Evolutionary conservation across 2,113 vertebrate genomes (phyloP), one percentile per base, ranked within the genome.

Genomic region (Megaceryle maxima): DNA sequence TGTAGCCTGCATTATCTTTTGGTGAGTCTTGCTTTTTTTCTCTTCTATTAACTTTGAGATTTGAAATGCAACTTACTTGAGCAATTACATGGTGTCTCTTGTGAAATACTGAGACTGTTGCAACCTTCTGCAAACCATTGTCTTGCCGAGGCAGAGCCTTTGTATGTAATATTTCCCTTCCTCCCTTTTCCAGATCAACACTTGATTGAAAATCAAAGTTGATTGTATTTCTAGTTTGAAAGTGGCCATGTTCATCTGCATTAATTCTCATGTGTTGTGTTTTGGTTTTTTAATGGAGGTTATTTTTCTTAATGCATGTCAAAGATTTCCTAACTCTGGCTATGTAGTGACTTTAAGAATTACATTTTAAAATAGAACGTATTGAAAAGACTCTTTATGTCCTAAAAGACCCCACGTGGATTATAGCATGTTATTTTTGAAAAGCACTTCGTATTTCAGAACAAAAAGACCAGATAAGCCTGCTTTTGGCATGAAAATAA

Each of bases 181-280:
- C 57, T 81, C 67, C 73, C 55, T 82, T 44, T 68, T 77, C 50
- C 74, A 73, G 62, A 96, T 96, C 92, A 97, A 92, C 90, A 50
- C 89, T 96, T 92, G 95, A 97, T 90, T 88, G 75, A 83, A 95
- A 93, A 96, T 94, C 90, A 96, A 50, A 96, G 90, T 94, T 97
- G 95, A 96, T 94, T 91, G 78, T 88, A 2, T 62, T 46, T 73
- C 93, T 87, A n/a, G 85, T 91, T 85, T 85, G 94, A 88, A 88
- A 96, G 90, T 81, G 75, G 46, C 81, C 87, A 1, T 67, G 74
- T 59, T 84, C 90, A 89, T 88, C 92, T 94, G 94, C 92, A 89
- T 93, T 95, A 85, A 81, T 85, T 89, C 83, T 55, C 82, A 22
- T 62, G 37, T 37, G 26, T 19, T 69, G 57, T 81, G 62, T 29